Base-by-base conservation (phyloP, 2,888 invertebrate genomes). In the Sarcophaga rosellei region DNA sequence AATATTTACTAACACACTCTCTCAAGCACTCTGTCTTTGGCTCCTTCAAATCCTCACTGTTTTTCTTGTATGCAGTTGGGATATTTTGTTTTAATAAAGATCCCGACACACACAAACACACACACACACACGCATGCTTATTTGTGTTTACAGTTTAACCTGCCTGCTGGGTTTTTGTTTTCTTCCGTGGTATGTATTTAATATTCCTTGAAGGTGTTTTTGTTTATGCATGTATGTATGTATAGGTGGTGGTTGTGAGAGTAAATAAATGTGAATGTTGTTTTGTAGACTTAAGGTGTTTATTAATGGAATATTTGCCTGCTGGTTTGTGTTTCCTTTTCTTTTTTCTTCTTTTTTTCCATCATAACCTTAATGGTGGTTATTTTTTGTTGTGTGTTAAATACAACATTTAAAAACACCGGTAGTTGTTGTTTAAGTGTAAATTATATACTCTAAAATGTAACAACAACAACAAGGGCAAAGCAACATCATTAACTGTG, bases 401-500 rank as follows among this genome's bases (percentile, higher is more conserved):
- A 83, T 68, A 84, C 79, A 75, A 57, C 57, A 3, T 66, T 53
- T 53, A 53, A 47, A 77, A 82, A 82, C 82, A 82, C 82, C 82
- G 77, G 82, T 82, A 82, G 82, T 82, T 82, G 65, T 72, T 77
- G 66, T 77, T 77, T 77, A 82, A 77, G 72, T 77, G 77, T 82
- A 77, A 82, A 82, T 73, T 82, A 82, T 77, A 66, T 72, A 81
- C 47, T 73, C 4, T 17, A n/a, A 61, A n/a, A n/a, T n/a, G 10
- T 11, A 61, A 61, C 61, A 21, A n/a, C 61, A 61, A 44, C 62
- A 74, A 74, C n/a, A 45, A 61, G 65, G 76, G 78, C 57, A 77
- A 75, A n/a, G n/a, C 73, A 78, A 47, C 17, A 79, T 47, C 35
- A 57, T 10, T 23, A 73, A 47, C 12, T 66, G 65, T 35, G 35